Evolutionary conservation across 2,113 vertebrate genomes (phyloP).

Genomic region (Anoura caudifer): DNA sequence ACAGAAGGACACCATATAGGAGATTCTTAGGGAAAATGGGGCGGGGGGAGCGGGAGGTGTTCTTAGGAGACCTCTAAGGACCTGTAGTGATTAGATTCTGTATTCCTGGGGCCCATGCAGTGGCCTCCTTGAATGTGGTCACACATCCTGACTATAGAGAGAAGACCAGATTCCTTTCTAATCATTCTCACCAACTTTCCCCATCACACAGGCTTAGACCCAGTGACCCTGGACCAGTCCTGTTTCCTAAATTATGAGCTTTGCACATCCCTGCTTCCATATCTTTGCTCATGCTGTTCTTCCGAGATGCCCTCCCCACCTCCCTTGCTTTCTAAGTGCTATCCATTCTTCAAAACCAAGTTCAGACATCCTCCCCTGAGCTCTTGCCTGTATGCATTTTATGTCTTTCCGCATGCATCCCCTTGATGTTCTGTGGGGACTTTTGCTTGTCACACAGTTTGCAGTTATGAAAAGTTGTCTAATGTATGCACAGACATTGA

Average conservation of each 20-base stretch:
- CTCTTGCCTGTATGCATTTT: neutral
- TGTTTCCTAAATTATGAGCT: neutral
- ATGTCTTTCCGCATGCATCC: neutral
- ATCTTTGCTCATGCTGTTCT: neutral
- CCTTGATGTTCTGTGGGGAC: neutral
- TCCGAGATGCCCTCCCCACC: neutral
- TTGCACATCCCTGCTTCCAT: neutral
- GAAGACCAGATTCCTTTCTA: neutral
- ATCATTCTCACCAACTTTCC: neutral
- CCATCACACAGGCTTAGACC: neutral
- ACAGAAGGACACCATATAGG: neutral
- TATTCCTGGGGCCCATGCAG: neutral
- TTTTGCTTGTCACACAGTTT: neutral
- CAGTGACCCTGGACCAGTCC: neutral
- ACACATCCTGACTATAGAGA: neutral
- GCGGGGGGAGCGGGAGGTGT: neutral
- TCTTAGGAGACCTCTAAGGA: neutral
- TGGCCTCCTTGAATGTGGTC: neutral
- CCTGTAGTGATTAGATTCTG: neutral
- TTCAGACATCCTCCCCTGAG: neutral
- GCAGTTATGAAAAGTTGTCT: neutral
- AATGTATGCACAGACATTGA: neutral
- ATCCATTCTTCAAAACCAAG: neutral
- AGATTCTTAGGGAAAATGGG: neutral
- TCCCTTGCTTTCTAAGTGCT: neutral